These are phyloP conservation scores for Papilio machaon DNA, from an alignment of 1,140 invertebrate genomes.

Conservation along the genomic window DNA sequence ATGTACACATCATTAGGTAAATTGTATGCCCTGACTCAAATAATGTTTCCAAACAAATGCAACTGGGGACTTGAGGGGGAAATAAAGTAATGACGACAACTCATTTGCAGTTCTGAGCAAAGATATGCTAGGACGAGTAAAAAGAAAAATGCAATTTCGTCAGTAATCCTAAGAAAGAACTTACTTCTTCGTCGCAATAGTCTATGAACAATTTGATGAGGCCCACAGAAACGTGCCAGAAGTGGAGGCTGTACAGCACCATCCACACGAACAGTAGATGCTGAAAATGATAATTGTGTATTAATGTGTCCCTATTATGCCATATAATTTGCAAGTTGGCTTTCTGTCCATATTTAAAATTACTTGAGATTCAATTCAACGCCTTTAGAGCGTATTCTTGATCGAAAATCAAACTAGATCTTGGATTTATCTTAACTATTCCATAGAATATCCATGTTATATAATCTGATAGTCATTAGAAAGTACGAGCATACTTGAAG, in stretches of 20 bases:
- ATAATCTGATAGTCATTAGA: background rate
- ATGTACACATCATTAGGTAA: background rate
- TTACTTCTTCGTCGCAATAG: constrained; percentile 63
- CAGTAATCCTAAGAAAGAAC: constrained; percentile 33
- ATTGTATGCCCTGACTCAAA: background rate
- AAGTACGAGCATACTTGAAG: constrained; percentile 54
- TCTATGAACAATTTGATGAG: constrained; percentile 62
- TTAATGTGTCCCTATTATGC: background rate
- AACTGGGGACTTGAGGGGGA: background rate
- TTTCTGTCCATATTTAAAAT: too few species aligned
- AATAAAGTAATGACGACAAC: too few species aligned
- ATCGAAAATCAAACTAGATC: background rate
- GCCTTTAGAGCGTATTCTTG: background rate
- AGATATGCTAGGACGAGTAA: too few species aligned
- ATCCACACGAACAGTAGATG: constrained; percentile 73
- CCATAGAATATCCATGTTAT: background rate
- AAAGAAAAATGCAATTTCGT: background rate
- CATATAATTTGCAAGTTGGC: background rate
- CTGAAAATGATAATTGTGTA: constrained; percentile 50
- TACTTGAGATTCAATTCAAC: background rate
- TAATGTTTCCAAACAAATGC: background rate
- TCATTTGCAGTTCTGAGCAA: too few species aligned
- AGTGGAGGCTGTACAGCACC: constrained; percentile 73
- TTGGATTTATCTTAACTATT: background rate
- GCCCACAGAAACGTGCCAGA: constrained; percentile 64